Evolutionary conservation across 2,113 vertebrate genomes (phyloP), one percentile per base, ranked within the genome.

Genomic region (Rhinolophus sinicus): DNA sequence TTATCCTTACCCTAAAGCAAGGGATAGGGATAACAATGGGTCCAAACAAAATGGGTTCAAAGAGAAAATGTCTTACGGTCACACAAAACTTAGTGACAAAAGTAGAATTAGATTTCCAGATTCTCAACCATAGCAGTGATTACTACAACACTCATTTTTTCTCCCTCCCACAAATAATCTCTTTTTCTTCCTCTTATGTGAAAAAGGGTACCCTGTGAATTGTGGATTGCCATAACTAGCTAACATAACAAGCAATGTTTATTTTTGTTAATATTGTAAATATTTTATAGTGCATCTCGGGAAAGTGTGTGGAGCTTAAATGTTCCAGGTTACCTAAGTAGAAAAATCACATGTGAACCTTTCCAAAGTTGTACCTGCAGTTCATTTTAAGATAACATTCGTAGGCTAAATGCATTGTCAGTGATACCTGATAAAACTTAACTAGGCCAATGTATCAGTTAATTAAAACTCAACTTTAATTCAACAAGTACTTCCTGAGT

Each of bases 381-480:
- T 9, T 38, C 5, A 75, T 19, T 91, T 44, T 89, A 19, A 92
- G 14, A 44, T 73, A 62, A 83, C 19, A 67, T 35, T 85, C 65
- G 83, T 65, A 85, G 30, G 91, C 18, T 65, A 83, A 96, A 93
- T 35, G 88, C 24, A 83, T 1, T 64, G 24, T 80, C 58, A 89
- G 16, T 22, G 13, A 90, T 16, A 24, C 24, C 73, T 47, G 50
- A 77, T 52, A 72, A 94, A 94, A 96, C n/a, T 44, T 65, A 52
- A 47, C 54, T 4, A 95, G 44, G 7, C 56, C 86, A 86, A 60
- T 12, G 0, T 40, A 26, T 8, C 19, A 30, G 58, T 81, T 75
- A 47, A 64, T 40, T 78, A 89, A 47, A 56, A 83, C 21, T 88
- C 77, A 67, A 72, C 16, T 90, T 77, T 82, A 96, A 90, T 50